phyloP scores from a whole-genome alignment of 1,140 invertebrate species.

The Aphidius gifuensis region DNA sequence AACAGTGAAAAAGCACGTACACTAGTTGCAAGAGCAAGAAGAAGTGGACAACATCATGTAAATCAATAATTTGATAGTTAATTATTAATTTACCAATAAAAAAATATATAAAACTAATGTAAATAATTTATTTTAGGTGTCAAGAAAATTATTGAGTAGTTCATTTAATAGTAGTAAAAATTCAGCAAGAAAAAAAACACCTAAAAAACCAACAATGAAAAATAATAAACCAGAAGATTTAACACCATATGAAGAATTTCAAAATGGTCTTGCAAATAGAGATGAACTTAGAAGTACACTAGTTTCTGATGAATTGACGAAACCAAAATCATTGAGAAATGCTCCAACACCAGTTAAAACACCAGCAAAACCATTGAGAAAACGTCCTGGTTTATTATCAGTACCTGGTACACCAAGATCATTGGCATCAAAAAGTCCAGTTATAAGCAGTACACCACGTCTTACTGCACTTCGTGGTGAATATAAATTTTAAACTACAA shows the following conservation, averaged over 20 bases:
- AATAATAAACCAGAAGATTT: neutral
- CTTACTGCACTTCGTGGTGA: constrained; percentile 23
- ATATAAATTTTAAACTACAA: neutral
- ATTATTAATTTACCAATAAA: neutral
- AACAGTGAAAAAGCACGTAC: constrained; percentile 32
- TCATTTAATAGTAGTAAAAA: neutral
- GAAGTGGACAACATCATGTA: constrained; percentile 34
- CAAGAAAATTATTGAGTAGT: constrained; percentile 4
- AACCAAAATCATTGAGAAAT: constrained; percentile 20
- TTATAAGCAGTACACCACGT: constrained; percentile 22
- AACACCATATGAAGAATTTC: constrained; percentile 44
- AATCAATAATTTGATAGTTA: neutral
- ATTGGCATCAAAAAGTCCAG: constrained; percentile 33
- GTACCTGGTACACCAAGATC: constrained; percentile 28
- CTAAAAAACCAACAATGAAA: constrained; percentile 14
- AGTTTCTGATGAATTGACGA: constrained; percentile 31
- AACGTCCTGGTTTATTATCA: constrained; percentile 25
- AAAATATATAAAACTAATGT: constrained; percentile 4
- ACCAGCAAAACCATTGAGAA: constrained; percentile 44
- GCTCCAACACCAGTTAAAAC: constrained; percentile 43
- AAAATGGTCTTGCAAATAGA: constrained; percentile 43
- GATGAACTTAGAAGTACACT: constrained; percentile 47
- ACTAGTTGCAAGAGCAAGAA: constrained; percentile 32
- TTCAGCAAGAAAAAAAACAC: constrained; percentile 6
- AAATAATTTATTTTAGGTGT: constrained; percentile 2